phyloP scores from a whole-genome alignment of 2,113 vertebrate genomes.

The Aspiorhynchus laticeps region DNA sequence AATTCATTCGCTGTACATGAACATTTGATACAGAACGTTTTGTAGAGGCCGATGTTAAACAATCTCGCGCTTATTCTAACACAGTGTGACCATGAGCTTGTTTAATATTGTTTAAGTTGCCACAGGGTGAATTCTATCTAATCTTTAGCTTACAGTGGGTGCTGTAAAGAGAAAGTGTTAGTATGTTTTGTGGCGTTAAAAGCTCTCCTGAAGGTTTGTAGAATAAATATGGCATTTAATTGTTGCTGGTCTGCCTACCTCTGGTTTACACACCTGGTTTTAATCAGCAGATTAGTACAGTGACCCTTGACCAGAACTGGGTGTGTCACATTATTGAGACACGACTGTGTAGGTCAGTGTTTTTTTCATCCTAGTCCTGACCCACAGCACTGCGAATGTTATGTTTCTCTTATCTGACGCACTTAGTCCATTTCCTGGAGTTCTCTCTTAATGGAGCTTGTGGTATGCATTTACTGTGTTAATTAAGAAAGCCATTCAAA shows the following conservation, averaged over 20 bases:
- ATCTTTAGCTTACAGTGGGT: neutral
- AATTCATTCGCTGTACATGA: neutral
- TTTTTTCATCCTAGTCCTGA: neutral
- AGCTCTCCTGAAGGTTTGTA: neutral
- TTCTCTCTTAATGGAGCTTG: neutral
- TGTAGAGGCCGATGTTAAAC: neutral
- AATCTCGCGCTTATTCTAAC: neutral
- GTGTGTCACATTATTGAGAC: neutral
- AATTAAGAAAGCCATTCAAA: no score
- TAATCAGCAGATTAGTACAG: neutral
- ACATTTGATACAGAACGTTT: neutral
- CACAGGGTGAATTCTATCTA: neutral
- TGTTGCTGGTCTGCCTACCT: neutral
- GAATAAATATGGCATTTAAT: neutral
- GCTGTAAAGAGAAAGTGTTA: neutral
- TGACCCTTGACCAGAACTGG: neutral
- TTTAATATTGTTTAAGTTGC: neutral
- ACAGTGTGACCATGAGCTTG: neutral
- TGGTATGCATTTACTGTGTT: no score
- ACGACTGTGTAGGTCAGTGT: neutral
- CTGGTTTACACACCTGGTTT: conserved; percentile 4
- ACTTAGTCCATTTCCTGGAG: no score
- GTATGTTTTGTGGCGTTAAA: neutral
- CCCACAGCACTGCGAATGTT: neutral
- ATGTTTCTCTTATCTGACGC: neutral